These are phyloP conservation scores for Brienomyrus longianalis DNA, from an alignment of 2,113 vertebrate genomes.

Conservation along the genomic window DNA sequence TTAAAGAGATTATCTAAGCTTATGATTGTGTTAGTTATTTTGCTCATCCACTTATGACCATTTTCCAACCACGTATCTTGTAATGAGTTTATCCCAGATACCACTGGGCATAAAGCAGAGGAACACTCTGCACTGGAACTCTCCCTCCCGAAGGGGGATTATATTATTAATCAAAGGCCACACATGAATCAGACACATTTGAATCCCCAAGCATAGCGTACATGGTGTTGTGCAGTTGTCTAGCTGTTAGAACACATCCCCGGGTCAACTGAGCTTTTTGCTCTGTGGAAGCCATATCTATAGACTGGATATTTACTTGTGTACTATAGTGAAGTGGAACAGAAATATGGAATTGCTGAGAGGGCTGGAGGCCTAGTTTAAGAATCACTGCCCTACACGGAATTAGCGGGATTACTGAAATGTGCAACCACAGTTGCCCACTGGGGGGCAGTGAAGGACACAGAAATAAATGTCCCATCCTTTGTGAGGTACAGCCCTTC, in stretches of 20 bases:
- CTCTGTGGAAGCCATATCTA: neutral
- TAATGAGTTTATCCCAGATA: neutral
- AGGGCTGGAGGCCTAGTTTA: neutral
- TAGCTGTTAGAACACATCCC: neutral
- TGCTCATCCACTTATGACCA: neutral
- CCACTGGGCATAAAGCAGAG: neutral
- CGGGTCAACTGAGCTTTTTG: neutral
- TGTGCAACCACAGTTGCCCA: neutral
- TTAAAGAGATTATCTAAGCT: neutral
- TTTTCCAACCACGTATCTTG: neutral
- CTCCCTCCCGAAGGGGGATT: neutral
- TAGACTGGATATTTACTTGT: neutral
- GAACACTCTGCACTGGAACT: neutral
- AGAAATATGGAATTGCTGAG: neutral
- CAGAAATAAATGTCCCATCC: neutral
- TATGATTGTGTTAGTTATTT: neutral
- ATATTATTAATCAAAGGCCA: neutral
- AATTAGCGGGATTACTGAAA: neutral
- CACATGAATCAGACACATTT: neutral
- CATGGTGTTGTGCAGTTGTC: neutral
- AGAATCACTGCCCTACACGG: neutral
- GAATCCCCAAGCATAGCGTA: neutral
- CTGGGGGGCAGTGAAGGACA: slow-evolving; percentile 18
- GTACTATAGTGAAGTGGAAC: neutral
- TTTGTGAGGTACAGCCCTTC: neutral